Base-by-base conservation (phyloP, 2,113 vertebrate species). In the Capreolus pygargus region DNA sequence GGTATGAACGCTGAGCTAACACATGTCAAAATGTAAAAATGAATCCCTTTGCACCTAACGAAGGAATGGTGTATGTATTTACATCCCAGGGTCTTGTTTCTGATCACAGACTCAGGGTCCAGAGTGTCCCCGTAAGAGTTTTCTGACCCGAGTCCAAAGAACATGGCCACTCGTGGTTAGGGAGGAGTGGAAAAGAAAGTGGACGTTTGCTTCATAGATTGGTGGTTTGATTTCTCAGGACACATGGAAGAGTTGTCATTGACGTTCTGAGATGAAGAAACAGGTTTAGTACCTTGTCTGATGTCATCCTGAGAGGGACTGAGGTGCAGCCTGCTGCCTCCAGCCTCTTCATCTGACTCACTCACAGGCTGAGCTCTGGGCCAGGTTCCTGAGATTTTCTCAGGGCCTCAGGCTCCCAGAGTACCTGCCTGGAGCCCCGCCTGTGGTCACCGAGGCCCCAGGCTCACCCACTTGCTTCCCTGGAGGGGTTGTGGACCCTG, bases 381-480 rank as follows among this genome's bases (percentile, higher is more conserved):
- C 2, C 50, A 0, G 1, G 0, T 33, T 78, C 67, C 50, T 23
- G 58, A 70, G 23, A 12, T 67, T 36, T 13, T n/a, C 17, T 67
- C 23, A 27, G 55, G 12, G 74, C 11, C 30, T 30, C 6, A 0
- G 3, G 64, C 43, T 19, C 36, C 47, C 3, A 14, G 25, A 19
- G 30, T 9, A 1, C 11, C 1, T 11, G 43, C 33, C 17, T n/a
- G 10, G 36, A 76, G 39, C 27, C n/a, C 43, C 9, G 28, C 17
- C 58, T 5, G 0, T 10, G 43, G n/a, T n/a, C 45, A 2, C 11
- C 1, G 6, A 7, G 28, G n/a, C 5, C 28, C 7, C 0, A 0
- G 7, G 43, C 43, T 45, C 43, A 8, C 1, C 43, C 55, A 3
- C 17, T 30, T 1, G 1, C 61, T 16, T 64, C 8, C 5, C 39